Percentiles rank a stretch among this genome's conserved stretches.
Evolutionary conservation across 2,113 vertebrate genomes (phyloP).

Genomic region (Hemiscyllium ocellatum): DNA sequence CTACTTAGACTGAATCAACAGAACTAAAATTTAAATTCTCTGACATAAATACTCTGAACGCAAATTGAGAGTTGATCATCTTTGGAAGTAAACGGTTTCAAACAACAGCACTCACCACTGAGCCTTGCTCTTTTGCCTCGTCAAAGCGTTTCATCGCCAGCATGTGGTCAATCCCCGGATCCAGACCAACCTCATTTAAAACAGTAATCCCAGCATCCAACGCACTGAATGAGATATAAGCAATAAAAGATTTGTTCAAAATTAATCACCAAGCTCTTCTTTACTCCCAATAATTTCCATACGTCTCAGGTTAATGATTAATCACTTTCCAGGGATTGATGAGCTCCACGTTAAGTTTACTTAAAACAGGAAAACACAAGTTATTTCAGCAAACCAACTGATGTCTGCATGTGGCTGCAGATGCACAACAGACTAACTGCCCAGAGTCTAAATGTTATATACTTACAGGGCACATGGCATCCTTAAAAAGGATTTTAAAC

Average conservation of each 20-base stretch:
- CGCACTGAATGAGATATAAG: slow-evolving; percentile 53
- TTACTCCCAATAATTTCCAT: background rate
- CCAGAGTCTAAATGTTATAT: too few relatives aligned
- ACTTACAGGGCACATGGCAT: too few relatives aligned
- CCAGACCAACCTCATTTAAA: slow-evolving; percentile 86
- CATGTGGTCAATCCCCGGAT: slow-evolving; percentile 98
- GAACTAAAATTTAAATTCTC: background rate
- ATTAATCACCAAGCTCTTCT: background rate
- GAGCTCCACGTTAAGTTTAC: too few relatives aligned
- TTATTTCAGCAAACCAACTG: too few relatives aligned
- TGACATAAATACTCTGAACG: background rate
- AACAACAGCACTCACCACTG: slow-evolving; percentile 65
- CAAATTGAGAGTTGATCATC: background rate
- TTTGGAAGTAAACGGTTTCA: background rate
- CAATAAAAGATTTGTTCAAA: background rate
- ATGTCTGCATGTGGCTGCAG: too few relatives aligned
- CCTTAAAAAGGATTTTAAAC: too few relatives aligned
- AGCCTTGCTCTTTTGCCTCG: slow-evolving; percentile 81
- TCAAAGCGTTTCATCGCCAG: slow-evolving; percentile 93
- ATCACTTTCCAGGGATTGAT: too few relatives aligned
- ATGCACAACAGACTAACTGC: too few relatives aligned
- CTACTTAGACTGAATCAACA: background rate
- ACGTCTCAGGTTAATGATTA: background rate
- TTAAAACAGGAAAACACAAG: too few relatives aligned
- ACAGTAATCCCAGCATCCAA: slow-evolving; percentile 83